These are phyloP conservation scores for Aurelia sp. DNA, from an alignment of 30 jellyfish, hydroid and myxozoan species.

Conservation along the genomic window DNA sequence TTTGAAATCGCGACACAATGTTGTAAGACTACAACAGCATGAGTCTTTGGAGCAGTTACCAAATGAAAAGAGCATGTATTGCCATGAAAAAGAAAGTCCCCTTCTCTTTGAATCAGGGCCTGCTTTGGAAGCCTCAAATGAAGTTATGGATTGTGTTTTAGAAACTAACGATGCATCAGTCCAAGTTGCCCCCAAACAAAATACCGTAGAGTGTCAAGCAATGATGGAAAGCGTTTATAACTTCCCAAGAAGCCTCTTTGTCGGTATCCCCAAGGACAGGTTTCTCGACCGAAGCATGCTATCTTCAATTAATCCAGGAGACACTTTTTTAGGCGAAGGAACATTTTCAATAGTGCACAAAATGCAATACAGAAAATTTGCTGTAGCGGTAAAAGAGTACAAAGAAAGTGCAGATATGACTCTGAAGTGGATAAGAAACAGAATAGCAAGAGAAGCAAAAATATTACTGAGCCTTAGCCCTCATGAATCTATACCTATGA, in stretches of 20 bases:
- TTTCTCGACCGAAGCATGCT: slow-evolving; percentile 6
- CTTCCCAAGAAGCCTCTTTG: not conserved
- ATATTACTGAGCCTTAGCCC: not conserved
- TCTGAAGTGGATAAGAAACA: not conserved
- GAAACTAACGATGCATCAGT: not conserved
- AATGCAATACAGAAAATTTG: slow-evolving; percentile 7
- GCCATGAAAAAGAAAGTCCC: too few species aligned
- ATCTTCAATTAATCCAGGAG: not conserved
- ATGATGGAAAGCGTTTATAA: not conserved
- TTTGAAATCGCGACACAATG: not conserved
- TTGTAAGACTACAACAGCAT: not conserved
- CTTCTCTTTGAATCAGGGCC: too few species aligned
- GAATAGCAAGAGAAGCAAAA: slow-evolving; percentile 5
- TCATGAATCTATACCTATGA: slow-evolving; percentile 6
- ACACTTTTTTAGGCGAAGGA: slow-evolving; percentile 5
- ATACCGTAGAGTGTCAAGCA: not conserved
- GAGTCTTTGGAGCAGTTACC: too few species aligned
- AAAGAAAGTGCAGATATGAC: not conserved
- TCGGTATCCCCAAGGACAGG: slow-evolving; percentile 4
- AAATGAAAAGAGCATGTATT: too few species aligned
- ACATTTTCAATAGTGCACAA: not conserved
- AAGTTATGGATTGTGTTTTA: too few species aligned
- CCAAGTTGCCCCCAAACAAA: not conserved
- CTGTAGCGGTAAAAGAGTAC: slow-evolving; percentile 12
- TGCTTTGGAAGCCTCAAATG: too few species aligned